phyloP scores from a whole-genome alignment of 2,113 vertebrate genomes.

The Mesocricetus auratus region DNA sequence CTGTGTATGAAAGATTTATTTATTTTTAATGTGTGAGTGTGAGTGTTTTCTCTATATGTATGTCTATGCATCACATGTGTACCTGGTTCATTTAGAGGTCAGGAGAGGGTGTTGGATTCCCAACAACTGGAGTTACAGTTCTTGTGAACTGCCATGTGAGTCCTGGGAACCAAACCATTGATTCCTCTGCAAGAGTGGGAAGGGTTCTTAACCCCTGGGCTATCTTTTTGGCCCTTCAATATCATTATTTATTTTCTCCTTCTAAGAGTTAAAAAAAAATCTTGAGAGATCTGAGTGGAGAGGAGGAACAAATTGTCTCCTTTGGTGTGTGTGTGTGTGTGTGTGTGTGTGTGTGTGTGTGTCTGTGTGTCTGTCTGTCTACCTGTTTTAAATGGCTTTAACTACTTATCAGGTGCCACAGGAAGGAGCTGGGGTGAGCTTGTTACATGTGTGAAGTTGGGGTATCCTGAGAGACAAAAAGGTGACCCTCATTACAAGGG shows the following conservation, averaged over 20 bases:
- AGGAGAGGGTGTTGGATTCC: neutral
- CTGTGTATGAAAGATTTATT: neutral
- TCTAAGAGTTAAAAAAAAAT: neutral
- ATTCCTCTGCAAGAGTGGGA: neutral
- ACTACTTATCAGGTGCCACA: slow-evolving; percentile 61
- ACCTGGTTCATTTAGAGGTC: neutral
- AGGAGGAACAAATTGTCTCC: neutral
- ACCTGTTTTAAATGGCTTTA: slow-evolving; percentile 58
- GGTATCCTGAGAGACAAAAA: slow-evolving; percentile 67
- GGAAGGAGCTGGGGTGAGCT: neutral
- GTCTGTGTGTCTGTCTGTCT: no score
- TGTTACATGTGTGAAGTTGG: slow-evolving; percentile 50
- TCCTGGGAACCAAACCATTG: neutral
- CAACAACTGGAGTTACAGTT: neutral
- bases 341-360: no score
- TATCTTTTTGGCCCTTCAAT: neutral
- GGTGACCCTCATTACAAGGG: slow-evolving; percentile 43
- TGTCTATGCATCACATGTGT: neutral
- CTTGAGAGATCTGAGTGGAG: neutral
- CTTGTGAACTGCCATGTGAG: neutral
- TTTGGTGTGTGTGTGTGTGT: no score
- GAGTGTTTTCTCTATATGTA: neutral
- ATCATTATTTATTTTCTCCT: neutral
- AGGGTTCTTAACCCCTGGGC: neutral
- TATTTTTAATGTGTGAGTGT: neutral